A percentile compares a stretch with the other conserved stretches of the same genome.
Evolutionary conservation across 2,888 invertebrate genomes (phyloP).

Genomic region (Empis stercorea): DNA sequence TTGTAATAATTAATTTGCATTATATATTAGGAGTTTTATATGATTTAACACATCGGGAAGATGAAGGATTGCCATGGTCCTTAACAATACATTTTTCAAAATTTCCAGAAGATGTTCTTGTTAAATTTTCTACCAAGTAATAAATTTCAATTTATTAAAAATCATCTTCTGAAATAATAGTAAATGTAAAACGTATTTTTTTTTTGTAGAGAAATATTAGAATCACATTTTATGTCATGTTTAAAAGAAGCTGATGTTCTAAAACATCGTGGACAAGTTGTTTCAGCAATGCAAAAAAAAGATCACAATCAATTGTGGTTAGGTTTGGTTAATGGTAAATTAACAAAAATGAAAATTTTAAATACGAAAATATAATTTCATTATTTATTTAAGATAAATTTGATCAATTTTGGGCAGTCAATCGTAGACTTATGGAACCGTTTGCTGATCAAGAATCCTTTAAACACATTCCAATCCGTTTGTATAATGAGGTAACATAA

Average conservation of each 20-base stretch:
- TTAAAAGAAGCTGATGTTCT: constrained; percentile 97
- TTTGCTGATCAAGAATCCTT: constrained; percentile 67
- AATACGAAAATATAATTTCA: background rate
- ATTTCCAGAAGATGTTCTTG: constrained; percentile 81
- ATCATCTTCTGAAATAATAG: too few relatives aligned
- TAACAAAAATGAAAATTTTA: background rate
- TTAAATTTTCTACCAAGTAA: constrained; percentile 75
- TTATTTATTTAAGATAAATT: constrained; percentile 65
- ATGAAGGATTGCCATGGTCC: constrained; percentile 78
- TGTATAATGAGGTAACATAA: constrained; percentile 48
- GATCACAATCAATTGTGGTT: constrained; percentile 95
- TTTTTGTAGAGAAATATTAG: constrained; percentile 67
- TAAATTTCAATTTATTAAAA: constrained; percentile 4
- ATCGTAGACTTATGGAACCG: constrained; percentile 86
- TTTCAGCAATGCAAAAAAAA: constrained; percentile 86
- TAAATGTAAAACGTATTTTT: background rate
- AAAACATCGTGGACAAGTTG: constrained; percentile 84
- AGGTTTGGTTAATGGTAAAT: constrained; percentile 77
- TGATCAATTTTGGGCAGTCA: constrained; percentile 98
- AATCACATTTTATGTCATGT: constrained; percentile 88
- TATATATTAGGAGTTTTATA: constrained; percentile 64
- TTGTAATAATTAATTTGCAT: too few relatives aligned
- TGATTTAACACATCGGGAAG: constrained; percentile 59
- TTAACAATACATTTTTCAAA: constrained; percentile 89
- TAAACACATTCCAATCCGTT: constrained; percentile 79